Conservation (phyloP, 2,888 invertebrate genomes). For the Heliconius sara region DNA sequence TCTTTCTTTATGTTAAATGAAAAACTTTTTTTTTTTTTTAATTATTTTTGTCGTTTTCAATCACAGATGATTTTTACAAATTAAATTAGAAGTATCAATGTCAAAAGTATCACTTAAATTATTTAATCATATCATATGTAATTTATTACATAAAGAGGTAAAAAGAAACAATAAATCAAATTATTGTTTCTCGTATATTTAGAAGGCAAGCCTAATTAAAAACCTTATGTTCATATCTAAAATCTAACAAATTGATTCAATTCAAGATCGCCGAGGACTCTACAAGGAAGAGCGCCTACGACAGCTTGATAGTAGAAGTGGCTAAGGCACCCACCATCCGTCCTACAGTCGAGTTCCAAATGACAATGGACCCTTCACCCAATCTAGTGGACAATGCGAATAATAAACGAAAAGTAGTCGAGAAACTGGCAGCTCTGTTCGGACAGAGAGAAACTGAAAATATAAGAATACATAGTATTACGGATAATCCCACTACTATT, state of each 20-base stretch:
- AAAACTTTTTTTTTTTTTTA: no score
- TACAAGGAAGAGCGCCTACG: constrained; percentile 89
- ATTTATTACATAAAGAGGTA: neutral
- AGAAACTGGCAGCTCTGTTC: constrained; percentile 90
- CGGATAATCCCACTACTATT: constrained; percentile 87
- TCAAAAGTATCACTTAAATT: neutral
- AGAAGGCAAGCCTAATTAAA: neutral
- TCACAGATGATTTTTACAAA: neutral
- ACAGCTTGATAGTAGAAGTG: constrained; percentile 91
- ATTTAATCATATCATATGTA: neutral
- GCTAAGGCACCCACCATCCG: constrained; percentile 85
- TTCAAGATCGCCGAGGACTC: constrained; percentile 88
- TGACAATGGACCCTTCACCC: constrained; percentile 89
- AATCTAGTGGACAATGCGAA: constrained; percentile 88
- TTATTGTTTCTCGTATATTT: no score
- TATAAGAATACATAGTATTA: constrained; percentile 89
- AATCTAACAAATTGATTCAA: neutral
- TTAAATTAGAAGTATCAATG: neutral
- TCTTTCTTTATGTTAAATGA: neutral
- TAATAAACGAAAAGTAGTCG: constrained; percentile 91
- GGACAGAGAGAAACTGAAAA: constrained; percentile 89
- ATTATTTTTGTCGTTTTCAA: no score
- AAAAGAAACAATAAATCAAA: no score
- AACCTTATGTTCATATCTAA: neutral
- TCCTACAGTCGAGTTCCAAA: constrained; percentile 91